These are phyloP conservation scores for Rhagonycha lutea DNA, from an alignment of 2,888 invertebrate species.

Conservation along the genomic window DNA sequence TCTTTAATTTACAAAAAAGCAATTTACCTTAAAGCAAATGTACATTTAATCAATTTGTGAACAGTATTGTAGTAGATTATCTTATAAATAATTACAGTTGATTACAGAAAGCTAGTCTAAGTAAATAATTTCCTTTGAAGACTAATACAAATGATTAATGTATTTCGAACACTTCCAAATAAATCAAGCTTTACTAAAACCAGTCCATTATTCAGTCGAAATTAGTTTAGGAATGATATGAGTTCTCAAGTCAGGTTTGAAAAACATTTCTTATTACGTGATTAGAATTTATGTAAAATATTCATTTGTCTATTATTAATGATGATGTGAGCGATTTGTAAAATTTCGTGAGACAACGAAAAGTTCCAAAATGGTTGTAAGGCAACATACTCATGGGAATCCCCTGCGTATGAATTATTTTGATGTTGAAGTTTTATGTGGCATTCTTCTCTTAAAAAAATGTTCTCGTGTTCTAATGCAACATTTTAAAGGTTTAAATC, in stretches of 20 bases:
- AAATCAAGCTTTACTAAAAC: not conserved
- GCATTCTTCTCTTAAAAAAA: no score
- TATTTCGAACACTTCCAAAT: constrained; percentile 1
- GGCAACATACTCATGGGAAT: not conserved
- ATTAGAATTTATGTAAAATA: not conserved
- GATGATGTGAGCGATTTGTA: not conserved
- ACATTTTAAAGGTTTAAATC: no score
- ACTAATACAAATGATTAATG: constrained; percentile 1
- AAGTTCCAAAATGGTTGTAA: not conserved
- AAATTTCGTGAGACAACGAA: not conserved
- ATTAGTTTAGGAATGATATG: not conserved
- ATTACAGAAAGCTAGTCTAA: constrained; percentile 1
- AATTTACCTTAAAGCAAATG: not conserved
- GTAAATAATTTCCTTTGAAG: constrained; percentile 3
- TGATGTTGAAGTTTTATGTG: no score
- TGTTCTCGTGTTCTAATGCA: no score
- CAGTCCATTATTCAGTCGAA: not conserved
- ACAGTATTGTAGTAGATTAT: not conserved
- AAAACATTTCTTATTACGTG: not conserved
- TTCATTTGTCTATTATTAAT: not conserved
- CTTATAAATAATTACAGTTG: constrained; percentile 5
- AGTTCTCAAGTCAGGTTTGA: not conserved
- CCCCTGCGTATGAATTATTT: not conserved
- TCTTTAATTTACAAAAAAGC: not conserved
- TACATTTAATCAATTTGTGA: not conserved